phyloP scores from a whole-genome alignment of 2,888 invertebrate species.

The Camponotus fellah region DNA sequence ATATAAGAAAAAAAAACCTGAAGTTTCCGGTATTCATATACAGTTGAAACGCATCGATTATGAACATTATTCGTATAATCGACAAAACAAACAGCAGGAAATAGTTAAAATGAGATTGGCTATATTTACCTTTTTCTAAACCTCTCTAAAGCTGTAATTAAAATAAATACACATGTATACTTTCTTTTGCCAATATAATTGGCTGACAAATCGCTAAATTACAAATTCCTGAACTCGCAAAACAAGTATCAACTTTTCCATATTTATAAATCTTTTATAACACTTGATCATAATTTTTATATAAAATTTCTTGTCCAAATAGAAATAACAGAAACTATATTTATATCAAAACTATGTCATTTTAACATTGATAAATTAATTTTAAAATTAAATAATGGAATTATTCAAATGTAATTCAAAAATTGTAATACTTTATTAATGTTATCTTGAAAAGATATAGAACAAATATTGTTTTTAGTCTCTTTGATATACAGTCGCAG shows the following conservation, averaged over 20 bases:
- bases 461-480: no score
- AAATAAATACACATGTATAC: background rate
- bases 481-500: no score
- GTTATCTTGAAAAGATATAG: background rate
- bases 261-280: background rate
- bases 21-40: no score
- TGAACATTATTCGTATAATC: no score
- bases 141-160: background rate
- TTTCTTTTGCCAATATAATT: background rate
- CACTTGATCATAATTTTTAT: background rate
- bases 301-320: background rate
- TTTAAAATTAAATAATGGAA: background rate
- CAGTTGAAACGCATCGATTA: no score
- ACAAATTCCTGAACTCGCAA: background rate
- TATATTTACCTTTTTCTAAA: background rate
- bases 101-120: no score
- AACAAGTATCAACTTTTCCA: background rate
- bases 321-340: background rate
- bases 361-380: background rate
- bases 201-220: background rate
- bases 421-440: background rate
- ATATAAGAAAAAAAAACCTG: no score
- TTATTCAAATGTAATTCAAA: background rate
- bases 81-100: no score
- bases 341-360: background rate